Percentiles rank a stretch among this genome's conserved stretches.
phyloP scores from a whole-genome alignment of 1,140 invertebrate species.

The Spodoptera litura region DNA sequence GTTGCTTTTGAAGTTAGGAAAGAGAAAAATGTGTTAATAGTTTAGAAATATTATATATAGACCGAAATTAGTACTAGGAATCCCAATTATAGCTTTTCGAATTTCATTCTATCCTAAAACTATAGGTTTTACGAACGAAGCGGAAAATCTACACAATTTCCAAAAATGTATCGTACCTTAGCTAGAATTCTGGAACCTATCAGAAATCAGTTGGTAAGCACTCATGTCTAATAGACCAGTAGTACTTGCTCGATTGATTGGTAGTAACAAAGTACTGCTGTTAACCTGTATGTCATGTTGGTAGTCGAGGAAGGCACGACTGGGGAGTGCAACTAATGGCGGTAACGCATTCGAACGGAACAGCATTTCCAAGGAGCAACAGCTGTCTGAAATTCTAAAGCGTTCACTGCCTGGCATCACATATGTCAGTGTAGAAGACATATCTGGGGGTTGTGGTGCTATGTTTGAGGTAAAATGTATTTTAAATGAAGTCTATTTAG shows the following conservation, averaged over 20 bases:
- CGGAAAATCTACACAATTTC: too few species aligned
- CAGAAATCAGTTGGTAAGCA: constrained; percentile 69
- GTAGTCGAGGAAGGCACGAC: constrained; percentile 53
- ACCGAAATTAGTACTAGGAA: too few species aligned
- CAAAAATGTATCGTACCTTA: constrained; percentile 74
- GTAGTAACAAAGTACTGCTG: too few species aligned
- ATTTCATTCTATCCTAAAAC: neutral
- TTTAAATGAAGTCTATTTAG: constrained; percentile 1
- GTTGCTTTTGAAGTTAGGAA: neutral
- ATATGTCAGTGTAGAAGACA: constrained; percentile 90
- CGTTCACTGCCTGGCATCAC: constrained; percentile 89
- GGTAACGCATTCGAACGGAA: constrained; percentile 67
- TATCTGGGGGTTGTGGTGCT: constrained; percentile 94
- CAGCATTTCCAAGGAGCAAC: constrained; percentile 71
- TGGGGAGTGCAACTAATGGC: constrained; percentile 1
- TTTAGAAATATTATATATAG: too few species aligned
- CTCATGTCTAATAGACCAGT: neutral
- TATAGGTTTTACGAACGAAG: neutral
- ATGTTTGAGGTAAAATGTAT: constrained; percentile 91
- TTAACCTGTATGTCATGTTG: neutral
- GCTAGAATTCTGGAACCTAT: constrained; percentile 68
- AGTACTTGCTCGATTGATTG: too few species aligned
- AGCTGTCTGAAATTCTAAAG: constrained; percentile 81
- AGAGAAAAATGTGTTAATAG: too few species aligned
- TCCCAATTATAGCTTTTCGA: too few species aligned